phyloP scores from a whole-genome alignment of 2,113 vertebrate species.

The Mus pahari region DNA sequence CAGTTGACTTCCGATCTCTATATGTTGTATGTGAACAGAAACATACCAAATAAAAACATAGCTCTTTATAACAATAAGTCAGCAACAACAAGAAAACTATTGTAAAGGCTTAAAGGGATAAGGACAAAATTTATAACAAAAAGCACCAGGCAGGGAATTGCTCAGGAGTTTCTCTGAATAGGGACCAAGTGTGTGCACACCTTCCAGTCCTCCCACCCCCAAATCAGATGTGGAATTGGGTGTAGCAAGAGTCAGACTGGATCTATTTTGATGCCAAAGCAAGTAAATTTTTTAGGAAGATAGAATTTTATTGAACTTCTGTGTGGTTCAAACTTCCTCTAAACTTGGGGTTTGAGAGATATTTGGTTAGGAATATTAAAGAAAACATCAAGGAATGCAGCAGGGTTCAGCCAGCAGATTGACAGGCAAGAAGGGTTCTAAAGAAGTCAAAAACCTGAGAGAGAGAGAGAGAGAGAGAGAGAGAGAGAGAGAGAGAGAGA shows the following conservation, averaged over 20 bases:
- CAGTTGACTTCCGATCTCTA: not conserved
- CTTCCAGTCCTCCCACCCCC: not conserved
- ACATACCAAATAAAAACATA: not conserved
- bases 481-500: too few relatives aligned
- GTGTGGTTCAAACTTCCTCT: not conserved
- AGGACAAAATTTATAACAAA: not conserved
- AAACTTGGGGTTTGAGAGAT: not conserved
- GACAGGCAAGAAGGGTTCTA: not conserved
- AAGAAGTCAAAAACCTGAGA: not conserved
- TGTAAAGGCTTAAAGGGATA: not conserved
- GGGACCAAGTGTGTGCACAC: not conserved
- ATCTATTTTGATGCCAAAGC: not conserved
- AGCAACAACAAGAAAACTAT: not conserved
- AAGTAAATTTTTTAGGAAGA: not conserved
- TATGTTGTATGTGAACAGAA: not conserved
- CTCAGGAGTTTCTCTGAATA: not conserved
- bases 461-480: too few relatives aligned
- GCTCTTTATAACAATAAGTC: not conserved
- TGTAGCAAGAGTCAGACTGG: not conserved
- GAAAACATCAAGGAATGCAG: not conserved
- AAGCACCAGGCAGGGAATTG: not conserved
- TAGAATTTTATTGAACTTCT: not conserved
- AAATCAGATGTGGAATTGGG: not conserved
- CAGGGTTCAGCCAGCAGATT: rapidly evolving
- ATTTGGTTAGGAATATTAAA: rapidly evolving